Conservation (phyloP, 2,113 vertebrate genomes). For the Steatornis caripensis region DNA sequence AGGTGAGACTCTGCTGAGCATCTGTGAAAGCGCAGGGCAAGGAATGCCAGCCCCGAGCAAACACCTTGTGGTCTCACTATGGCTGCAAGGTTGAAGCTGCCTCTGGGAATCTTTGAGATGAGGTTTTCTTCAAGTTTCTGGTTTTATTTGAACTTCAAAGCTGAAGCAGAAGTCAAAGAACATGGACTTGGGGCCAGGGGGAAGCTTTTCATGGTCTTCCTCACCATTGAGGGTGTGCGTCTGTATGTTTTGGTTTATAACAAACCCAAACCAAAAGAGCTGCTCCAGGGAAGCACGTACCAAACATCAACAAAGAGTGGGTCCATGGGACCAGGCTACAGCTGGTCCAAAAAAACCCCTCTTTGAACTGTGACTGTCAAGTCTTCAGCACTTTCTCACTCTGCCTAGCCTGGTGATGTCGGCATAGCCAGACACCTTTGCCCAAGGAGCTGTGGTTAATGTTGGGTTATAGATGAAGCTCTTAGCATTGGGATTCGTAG, state of each 20-base stretch:
- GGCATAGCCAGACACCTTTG: not conserved
- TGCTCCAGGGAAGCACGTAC: not conserved
- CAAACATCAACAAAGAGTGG: not conserved
- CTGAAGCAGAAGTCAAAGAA: not conserved
- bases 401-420: not conserved
- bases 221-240: accelerated
- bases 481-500: not conserved
- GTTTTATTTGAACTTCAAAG: not conserved
- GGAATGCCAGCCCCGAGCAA: not conserved
- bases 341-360: accelerated
- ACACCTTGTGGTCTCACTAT: not conserved
- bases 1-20: not conserved
- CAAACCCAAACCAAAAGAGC: not conserved
- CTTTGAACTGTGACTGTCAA: not conserved
- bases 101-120: not conserved
- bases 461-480: not conserved
- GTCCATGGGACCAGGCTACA: not conserved
- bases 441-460: not conserved
- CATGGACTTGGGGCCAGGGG: not conserved
- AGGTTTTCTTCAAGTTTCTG: not conserved
- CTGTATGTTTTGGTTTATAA: not conserved
- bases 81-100: not conserved
- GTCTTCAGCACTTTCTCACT: not conserved
- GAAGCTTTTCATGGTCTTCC: not conserved
- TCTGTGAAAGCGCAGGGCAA: not conserved